Conservation (phyloP, 2,888 invertebrate species). For the Papilio gigon region DNA sequence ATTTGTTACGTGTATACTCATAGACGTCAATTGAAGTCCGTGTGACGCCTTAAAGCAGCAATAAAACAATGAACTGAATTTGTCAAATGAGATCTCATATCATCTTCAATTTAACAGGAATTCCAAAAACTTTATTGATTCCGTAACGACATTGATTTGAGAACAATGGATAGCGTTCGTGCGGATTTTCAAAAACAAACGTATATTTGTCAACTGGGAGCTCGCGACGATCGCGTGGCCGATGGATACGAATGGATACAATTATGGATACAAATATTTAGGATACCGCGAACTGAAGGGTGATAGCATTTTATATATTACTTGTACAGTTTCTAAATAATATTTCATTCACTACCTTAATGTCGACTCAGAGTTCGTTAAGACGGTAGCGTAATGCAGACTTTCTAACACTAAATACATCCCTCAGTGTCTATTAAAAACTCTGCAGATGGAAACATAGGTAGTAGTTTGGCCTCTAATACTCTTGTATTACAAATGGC, state of each 20-base stretch:
- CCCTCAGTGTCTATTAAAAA: too few relatives aligned
- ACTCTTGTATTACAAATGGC: too few relatives aligned
- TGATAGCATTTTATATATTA: not conserved
- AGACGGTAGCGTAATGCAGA: too few relatives aligned
- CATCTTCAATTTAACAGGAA: conserved; percentile 19
- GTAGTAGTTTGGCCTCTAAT: too few relatives aligned
- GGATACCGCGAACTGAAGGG: not conserved
- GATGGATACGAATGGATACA: conserved; percentile 17
- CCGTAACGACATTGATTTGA: conserved; percentile 21
- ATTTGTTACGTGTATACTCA: not conserved
- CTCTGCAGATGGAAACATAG: too few relatives aligned
- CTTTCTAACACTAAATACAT: too few relatives aligned
- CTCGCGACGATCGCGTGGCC: conserved; percentile 19
- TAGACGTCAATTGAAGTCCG: not conserved
- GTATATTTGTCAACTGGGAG: conserved; percentile 34
- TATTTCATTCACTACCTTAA: too few relatives aligned
- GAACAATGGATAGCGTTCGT: conserved; percentile 29
- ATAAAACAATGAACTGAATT: not conserved
- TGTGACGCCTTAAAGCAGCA: not conserved
- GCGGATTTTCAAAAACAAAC: conserved; percentile 32
- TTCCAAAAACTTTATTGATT: conserved; percentile 33
- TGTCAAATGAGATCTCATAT: not conserved
- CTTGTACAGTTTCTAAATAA: not conserved
- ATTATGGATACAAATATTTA: conserved; percentile 13
- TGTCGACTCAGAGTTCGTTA: too few relatives aligned